Base-by-base conservation (phyloP, 1,140 invertebrate species). In the Eubasilissa regina region DNA sequence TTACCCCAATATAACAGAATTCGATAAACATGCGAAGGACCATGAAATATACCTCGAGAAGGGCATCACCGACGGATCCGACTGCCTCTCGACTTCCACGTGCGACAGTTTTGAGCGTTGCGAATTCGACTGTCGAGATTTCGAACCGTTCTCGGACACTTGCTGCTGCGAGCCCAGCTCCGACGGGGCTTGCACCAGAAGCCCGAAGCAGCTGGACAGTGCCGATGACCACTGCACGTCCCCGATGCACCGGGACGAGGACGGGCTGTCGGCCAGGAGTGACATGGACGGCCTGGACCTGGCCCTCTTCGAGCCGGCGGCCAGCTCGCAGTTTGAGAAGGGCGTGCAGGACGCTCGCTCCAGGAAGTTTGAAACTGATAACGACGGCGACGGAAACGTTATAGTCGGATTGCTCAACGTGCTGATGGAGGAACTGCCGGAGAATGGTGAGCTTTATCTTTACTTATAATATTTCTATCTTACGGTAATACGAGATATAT, bases 241-340 rank as follows among this genome's bases (percentile, higher is more conserved):
- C 44, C 84, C 87, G 64, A 86, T 86, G 68, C 84, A 87, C 74
- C 85, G 86, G 75, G 88, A 89, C 77, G 87, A 87, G 44, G 86
- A 87, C n/a, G 44, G 76, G n/a, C 11, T 78, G 1, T 89, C 89
- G 8, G 84, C 85, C n/a, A 86, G 87, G 80, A 92, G 92, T 86
- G 92, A 93, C 86, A 92, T 93, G 91, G 92, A 92, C 79, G 92
- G 92, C 81, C 87, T 93, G 84, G 92, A 93, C 87, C 88, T 93
- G 82, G 89, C 92, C 43, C 87, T 93, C 58, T 93, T 93, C 86
- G 93, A 93, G 84, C 93, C 92, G 55, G 89, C 92, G 55, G 89
- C 86, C 82, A 84, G 15, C 90, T 13, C 11, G 21, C 15, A 44
- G 51, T 84, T 81, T 80, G 84, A 84, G 87, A 87, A 84, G 86